Conservation (phyloP, 2,888 invertebrate species). For the Diploptera punctata region DNA sequence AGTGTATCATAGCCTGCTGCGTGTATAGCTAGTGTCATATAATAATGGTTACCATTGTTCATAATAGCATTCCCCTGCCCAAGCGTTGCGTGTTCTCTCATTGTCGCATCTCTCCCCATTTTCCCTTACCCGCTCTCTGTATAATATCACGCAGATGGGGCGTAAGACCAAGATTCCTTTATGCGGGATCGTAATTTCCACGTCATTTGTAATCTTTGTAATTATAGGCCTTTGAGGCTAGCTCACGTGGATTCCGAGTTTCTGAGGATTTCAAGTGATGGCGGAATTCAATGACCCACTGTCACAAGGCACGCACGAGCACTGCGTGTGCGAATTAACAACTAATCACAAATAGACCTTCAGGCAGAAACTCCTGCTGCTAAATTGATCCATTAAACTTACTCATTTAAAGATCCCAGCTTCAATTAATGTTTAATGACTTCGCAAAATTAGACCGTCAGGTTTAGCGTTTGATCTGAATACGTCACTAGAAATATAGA, state of each 20-base stretch:
- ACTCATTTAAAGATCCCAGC: not conserved
- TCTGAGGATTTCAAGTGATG: not conserved
- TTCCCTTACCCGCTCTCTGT: not conserved
- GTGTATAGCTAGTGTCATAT: not conserved
- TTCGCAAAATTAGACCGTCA: no score
- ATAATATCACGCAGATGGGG: not conserved
- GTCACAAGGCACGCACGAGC: not conserved
- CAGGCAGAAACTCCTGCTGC: not conserved
- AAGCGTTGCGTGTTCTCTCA: not conserved
- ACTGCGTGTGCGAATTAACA: not conserved
- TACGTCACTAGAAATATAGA: no score
- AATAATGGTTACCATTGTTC: not conserved
- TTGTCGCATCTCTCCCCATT: no score
- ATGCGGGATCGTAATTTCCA: not conserved
- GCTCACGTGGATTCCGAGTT: not conserved
- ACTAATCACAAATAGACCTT: not conserved
- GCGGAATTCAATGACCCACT: not conserved
- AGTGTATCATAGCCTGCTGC: not conserved
- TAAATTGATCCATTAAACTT: not conserved
- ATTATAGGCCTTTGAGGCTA: slow-evolving; percentile 10
- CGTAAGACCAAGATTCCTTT: slow-evolving; percentile 12
- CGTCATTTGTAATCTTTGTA: slow-evolving; percentile 13
- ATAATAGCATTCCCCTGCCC: not conserved
- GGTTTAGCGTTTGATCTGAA: no score
- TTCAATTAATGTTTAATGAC: not conserved